These are phyloP conservation scores for Pterophyllum scalare DNA, from an alignment of 2,113 vertebrate genomes.

Conservation along the genomic window DNA sequence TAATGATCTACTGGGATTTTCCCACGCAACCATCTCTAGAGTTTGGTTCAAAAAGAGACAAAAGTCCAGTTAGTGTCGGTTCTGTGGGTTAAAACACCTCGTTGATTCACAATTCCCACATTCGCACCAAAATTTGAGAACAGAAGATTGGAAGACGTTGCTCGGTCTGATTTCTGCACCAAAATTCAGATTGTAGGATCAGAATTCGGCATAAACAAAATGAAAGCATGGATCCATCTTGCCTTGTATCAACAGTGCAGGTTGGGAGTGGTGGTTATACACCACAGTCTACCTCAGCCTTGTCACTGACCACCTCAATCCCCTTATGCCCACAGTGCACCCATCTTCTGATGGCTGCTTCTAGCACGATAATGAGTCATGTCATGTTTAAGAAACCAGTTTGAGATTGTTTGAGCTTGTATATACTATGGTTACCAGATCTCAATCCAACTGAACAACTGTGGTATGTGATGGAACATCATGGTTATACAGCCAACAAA, in stretches of 20 bases:
- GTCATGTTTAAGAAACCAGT: too few species aligned
- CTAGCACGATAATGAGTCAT: too few species aligned
- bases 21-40: neutral
- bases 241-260: too few species aligned
- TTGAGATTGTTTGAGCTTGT: too few species aligned
- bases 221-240: neutral
- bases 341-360: too few species aligned
- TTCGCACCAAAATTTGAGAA: neutral
- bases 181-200: neutral
- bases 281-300: too few species aligned
- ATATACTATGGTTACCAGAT: neutral
- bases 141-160: neutral
- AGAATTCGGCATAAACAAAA: neutral
- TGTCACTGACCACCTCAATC: too few species aligned
- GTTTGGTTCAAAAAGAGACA: neutral
- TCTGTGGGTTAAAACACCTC: neutral
- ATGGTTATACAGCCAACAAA: fast-evolving
- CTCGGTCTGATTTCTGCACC: neutral
- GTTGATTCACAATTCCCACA: neutral
- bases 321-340: too few species aligned
- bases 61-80: neutral
- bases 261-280: too few species aligned
- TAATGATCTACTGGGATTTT: neutral
- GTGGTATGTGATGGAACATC: neutral
- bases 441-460: neutral